A percentile compares a stretch with the other conserved stretches of the same genome.
These are phyloP conservation scores for Platycheirus rosarum DNA, from an alignment of 2,888 invertebrate genomes.

Conservation along the genomic window DNA sequence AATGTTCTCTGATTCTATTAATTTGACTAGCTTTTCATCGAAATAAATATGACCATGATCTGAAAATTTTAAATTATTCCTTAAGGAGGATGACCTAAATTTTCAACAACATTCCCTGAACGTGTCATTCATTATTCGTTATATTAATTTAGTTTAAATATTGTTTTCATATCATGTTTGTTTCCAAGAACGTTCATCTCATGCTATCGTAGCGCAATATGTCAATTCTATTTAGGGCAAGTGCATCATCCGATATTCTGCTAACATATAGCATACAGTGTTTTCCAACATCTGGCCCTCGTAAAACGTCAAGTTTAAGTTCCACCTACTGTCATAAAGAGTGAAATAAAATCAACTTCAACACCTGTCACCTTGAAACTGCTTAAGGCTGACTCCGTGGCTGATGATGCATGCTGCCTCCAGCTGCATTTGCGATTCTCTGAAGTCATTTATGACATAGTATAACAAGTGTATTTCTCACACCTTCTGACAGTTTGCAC, in stretches of 20 bases:
- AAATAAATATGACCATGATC: no score
- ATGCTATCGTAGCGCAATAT: neutral
- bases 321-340: conserved; percentile 51
- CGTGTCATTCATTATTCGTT: no score
- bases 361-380: conserved; percentile 43
- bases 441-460: conserved; percentile 47
- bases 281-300: conserved; percentile 56
- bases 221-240: conserved; percentile 54
- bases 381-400: neutral
- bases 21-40: no score
- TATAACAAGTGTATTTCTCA: conserved; percentile 61
- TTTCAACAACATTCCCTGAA: no score
- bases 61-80: no score
- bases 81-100: no score
- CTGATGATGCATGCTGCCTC: neutral
- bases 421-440: conserved; percentile 27
- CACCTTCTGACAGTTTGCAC: conserved; percentile 59
- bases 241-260: conserved; percentile 47
- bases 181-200: conserved; percentile 19
- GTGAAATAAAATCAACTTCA: conserved; percentile 9
- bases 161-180: no score
- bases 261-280: conserved; percentile 13
- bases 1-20: no score
- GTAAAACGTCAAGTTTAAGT: conserved; percentile 70
- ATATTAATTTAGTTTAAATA: no score